phyloP scores from a whole-genome alignment of 2,797 vertebrate genomes.

The Dallia pectoralis region DNA sequence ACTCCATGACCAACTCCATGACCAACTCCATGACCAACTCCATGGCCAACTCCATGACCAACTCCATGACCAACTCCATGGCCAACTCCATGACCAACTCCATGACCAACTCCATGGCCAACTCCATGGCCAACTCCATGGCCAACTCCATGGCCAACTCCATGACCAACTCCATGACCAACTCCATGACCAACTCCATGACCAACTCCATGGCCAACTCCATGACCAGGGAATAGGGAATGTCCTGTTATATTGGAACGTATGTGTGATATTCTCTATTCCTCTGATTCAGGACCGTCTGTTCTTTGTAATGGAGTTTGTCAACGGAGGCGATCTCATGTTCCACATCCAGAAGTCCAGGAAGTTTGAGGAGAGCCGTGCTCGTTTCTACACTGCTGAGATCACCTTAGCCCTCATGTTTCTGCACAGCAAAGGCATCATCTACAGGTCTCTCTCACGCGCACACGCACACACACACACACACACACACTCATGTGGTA shows the following conservation, averaged over 20 bases:
- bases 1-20: too few species aligned
- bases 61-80: too few species aligned
- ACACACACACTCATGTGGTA: conserved; percentile 11
- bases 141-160: too few species aligned
- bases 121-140: too few species aligned
- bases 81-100: too few species aligned
- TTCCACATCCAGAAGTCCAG: conserved; percentile 99
- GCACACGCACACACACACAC: conserved; percentile 20
- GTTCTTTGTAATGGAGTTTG: conserved; percentile 99
- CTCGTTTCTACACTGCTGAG: conserved; percentile 93
- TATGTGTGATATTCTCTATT: background rate
- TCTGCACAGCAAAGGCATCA: conserved; percentile 91
- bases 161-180: too few species aligned
- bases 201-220: conserved; percentile 15
- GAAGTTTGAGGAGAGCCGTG: conserved; percentile 91
- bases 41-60: too few species aligned
- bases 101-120: too few species aligned
- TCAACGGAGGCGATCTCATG: conserved; percentile 97
- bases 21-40: too few species aligned
- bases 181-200: too few species aligned
- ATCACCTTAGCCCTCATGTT: conserved; percentile 97
- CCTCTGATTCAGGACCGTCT: conserved; percentile 76
- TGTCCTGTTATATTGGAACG: conserved; percentile 2
- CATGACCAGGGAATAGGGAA: conserved; percentile 23
- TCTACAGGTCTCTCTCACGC: conserved; percentile 84